Conservation (phyloP, 2,797 vertebrate genomes). For the Halcyon smyrnensis region DNA sequence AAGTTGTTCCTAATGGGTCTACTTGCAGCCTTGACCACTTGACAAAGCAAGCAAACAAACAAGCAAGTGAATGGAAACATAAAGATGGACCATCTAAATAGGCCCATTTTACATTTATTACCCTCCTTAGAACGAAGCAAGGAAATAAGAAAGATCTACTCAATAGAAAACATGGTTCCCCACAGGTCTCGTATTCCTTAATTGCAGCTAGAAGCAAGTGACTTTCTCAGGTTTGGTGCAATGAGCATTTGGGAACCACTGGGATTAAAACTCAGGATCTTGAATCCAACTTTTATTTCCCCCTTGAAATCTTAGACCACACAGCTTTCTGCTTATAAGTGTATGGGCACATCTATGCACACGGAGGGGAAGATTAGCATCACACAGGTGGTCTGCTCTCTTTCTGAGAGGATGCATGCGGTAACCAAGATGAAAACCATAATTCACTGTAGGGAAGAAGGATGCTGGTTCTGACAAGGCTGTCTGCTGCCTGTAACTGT, state of each 20-base stretch:
- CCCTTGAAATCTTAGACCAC: slow-evolving; percentile 61
- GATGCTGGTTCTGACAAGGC: neutral
- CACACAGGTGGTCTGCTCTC: slow-evolving; percentile 44
- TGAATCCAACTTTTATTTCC: slow-evolving; percentile 53
- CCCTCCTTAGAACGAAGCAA: neutral
- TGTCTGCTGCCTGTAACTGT: neutral
- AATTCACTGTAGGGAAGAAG: neutral
- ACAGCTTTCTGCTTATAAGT: slow-evolving; percentile 28
- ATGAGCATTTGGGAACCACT: slow-evolving; percentile 15
- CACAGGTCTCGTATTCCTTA: slow-evolving; percentile 37
- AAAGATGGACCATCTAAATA: slow-evolving; percentile 21
- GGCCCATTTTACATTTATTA: slow-evolving; percentile 13
- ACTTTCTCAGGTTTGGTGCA: slow-evolving; percentile 45
- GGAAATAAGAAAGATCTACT: slow-evolving; percentile 43
- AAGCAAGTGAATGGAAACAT: neutral
- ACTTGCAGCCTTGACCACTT: neutral
- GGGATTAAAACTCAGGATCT: slow-evolving; percentile 61
- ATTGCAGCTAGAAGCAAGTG: slow-evolving; percentile 49
- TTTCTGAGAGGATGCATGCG: neutral
- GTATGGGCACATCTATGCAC: neutral
- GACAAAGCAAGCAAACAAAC: neutral
- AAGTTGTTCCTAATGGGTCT: neutral
- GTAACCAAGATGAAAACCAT: neutral
- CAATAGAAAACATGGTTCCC: slow-evolving; percentile 10
- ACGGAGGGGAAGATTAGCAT: neutral